Base-by-base conservation (phyloP, 2,888 invertebrate species). In the Acleris literana region DNA sequence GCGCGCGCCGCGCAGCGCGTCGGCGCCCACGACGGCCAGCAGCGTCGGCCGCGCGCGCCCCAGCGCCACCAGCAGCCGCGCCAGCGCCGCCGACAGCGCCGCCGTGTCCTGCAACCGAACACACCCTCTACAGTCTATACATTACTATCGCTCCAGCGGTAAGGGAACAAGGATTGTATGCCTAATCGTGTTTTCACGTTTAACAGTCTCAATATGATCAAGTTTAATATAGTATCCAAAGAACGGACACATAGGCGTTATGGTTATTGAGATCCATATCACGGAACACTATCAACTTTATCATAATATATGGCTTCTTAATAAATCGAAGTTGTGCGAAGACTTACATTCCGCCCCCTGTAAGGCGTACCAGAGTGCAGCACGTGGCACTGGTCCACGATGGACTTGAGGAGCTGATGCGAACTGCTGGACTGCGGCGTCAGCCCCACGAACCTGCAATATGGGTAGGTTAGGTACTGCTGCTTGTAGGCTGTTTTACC, bases 1-100 rank as follows among this genome's bases (percentile, higher is more conserved):
- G 69, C 95, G 92, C 46, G 96, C 92, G 69, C 94, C 94, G 18
- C 93, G 90, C 68, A 94, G 91, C 61, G 95, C 95, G 78, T 94
- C 88, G 0, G 97, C 90, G 0, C 96, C 97, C 79, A 97, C 97
- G 72, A 97, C 93, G 58, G 96, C 93, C 70, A 97, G 92, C 60
- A 97, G 93, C 67, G 96, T 87, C 55, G 95, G 93, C 71, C 95
- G 92, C 78, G 93, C 83, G 51, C 93, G 84, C 18, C 93, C 91
- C 70, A 96, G 91, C 25, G 94, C 92, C 63, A 90, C 84, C 17
- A 95, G 94, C 77, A 97, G 96, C 0, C 95, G 94, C 70, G 94
- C 94, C 81, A 96, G 91, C 25, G 94, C 92, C 63, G 90, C 84
- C 17, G 95, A 94, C 77, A 97, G 96, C 0, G 95, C 94, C 70